A percentile compares a stretch with the other conserved stretches of the same genome.
Conservation (phyloP, 2,888 invertebrate genomes). For the Conus canariensis region DNA sequence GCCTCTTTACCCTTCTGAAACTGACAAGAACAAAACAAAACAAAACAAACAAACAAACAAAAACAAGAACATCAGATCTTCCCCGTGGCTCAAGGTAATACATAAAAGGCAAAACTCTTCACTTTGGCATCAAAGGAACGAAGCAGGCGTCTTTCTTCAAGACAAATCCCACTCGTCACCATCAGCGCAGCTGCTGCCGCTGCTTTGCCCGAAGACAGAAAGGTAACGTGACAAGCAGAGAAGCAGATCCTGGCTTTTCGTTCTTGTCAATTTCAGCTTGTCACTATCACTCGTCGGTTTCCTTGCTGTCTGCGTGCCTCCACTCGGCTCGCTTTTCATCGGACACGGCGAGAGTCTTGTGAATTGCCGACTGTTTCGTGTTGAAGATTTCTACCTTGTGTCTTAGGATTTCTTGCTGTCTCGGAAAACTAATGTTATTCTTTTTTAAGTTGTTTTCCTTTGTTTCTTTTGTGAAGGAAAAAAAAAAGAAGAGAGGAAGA, state of each 20-base stretch:
- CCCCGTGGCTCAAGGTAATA: not conserved
- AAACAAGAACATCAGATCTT: not conserved
- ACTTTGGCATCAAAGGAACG: conserved; percentile 17
- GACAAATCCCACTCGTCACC: not conserved
- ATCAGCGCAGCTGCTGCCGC: not conserved
- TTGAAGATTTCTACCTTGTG: no score
- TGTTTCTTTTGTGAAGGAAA: no score
- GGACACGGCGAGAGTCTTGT: not conserved
- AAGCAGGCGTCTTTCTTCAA: not conserved
- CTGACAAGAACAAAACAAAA: not conserved
- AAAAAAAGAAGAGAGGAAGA: no score
- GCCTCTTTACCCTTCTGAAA: not conserved
- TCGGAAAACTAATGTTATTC: no score
- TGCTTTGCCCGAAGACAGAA: not conserved
- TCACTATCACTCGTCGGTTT: conserved; percentile 19
- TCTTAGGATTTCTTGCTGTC: no score
- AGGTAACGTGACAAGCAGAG: not conserved
- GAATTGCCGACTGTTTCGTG: no score
- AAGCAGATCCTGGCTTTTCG: conserved; percentile 30
- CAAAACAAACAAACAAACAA: no score
- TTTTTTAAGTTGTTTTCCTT: no score
- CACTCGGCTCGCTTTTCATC: no score
- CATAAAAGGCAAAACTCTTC: not conserved
- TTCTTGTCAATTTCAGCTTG: conserved; percentile 39
- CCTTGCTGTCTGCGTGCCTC: not conserved